Evolutionary conservation across 1,140 invertebrate genomes (phyloP).

Genomic region (Pomacea maculata): DNA sequence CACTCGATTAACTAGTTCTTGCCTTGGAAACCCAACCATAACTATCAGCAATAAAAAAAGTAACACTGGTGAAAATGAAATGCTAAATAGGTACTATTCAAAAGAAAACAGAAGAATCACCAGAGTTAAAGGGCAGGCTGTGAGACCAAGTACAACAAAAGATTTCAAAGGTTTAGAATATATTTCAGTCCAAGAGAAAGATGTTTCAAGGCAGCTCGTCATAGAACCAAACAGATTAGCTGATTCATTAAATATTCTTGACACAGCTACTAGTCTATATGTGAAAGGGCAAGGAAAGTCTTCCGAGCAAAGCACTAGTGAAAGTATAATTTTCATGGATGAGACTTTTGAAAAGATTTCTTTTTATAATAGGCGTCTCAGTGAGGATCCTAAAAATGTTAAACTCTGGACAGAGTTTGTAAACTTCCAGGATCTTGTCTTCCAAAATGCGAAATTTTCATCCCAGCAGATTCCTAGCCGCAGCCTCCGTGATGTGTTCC

Average conservation of each 20-base stretch:
- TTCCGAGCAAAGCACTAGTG: constrained; percentile 21
- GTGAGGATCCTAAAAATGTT: constrained; percentile 61
- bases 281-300: constrained; percentile 43
- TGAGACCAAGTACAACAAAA: constrained; percentile 7
- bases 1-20: constrained; percentile 20
- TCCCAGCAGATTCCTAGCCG: constrained; percentile 26
- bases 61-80: constrained; percentile 28
- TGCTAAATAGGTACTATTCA: constrained; percentile 40
- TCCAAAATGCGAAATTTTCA: constrained; percentile 23
- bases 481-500: constrained; percentile 25
- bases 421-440: constrained; percentile 63
- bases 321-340: constrained; percentile 18
- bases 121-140: constrained; percentile 13
- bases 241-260: constrained; percentile 28
- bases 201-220: neutral
- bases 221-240: constrained; percentile 3
- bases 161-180: constrained; percentile 7
- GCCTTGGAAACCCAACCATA: constrained; percentile 35
- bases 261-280: constrained; percentile 43
- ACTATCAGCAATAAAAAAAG: constrained; percentile 23
- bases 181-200: constrained; percentile 27
- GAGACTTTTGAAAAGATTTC: constrained; percentile 48
- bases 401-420: constrained; percentile 68
- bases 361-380: constrained; percentile 62
- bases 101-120: constrained; percentile 41